These are phyloP conservation scores for Junco hyemalis DNA, from an alignment of 2,113 vertebrate species.

Conservation along the genomic window DNA sequence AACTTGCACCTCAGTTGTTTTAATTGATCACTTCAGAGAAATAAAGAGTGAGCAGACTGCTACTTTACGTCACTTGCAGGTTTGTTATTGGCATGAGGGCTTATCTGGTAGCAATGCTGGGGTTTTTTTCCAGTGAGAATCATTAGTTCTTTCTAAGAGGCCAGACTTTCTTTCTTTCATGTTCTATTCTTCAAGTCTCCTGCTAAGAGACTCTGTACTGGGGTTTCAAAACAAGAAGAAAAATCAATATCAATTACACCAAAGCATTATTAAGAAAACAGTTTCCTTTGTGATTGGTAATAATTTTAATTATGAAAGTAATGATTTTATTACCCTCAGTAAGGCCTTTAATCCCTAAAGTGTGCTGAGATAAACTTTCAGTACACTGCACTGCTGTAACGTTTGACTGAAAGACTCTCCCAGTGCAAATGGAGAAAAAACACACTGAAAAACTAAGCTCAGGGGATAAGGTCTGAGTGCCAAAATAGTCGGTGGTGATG, in stretches of 20 bases:
- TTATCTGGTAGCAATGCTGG: neutral
- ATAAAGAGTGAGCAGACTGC: neutral
- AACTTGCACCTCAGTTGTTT: neutral
- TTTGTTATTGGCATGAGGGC: neutral
- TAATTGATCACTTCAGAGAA: slow-evolving; percentile 40
- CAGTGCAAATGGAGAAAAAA: neutral
- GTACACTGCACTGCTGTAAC: neutral
- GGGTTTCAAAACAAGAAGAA: slow-evolving; percentile 11
- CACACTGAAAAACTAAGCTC: neutral
- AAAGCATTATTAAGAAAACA: slow-evolving; percentile 8
- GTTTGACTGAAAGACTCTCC: neutral
- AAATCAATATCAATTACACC: slow-evolving; percentile 50
- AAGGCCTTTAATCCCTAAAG: slow-evolving; percentile 31
- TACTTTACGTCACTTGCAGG: neutral
- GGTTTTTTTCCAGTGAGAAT: neutral
- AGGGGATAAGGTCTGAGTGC: neutral
- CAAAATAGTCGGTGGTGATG: neutral
- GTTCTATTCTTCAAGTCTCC: neutral
- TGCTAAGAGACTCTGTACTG: neutral
- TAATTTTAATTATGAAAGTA: slow-evolving; percentile 63
- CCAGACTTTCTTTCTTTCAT: neutral
- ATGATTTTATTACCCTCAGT: slow-evolving; percentile 14
- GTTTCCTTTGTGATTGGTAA: slow-evolving; percentile 42
- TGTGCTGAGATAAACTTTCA: neutral
- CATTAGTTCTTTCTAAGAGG: neutral